These are phyloP conservation scores for Girardinichthys multiradiatus DNA, from an alignment of 2,113 vertebrate species.

Conservation along the genomic window DNA sequence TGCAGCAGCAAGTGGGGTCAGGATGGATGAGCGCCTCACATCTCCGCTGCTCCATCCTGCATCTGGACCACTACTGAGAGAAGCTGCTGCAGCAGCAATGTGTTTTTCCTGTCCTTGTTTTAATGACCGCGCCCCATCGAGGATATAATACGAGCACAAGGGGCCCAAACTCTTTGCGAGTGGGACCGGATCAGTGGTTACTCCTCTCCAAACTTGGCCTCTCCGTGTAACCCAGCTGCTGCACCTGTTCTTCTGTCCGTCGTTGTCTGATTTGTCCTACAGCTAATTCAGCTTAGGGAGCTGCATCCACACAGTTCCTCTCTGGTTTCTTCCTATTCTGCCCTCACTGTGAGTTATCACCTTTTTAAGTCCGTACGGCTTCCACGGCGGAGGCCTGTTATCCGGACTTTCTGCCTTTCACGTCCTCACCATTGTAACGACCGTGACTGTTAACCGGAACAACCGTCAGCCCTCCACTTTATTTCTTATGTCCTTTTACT, in stretches of 20 bases:
- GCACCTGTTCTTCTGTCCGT: conserved; percentile 19
- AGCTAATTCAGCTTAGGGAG: conserved; percentile 17
- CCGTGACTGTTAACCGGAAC: conserved; percentile 66
- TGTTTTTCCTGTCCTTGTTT: neutral
- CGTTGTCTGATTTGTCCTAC: neutral
- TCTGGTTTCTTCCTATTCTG: conserved; percentile 34
- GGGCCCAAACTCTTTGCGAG: neutral
- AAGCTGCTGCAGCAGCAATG: neutral
- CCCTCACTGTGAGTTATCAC: conserved; percentile 70
- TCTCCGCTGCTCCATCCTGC: too few species aligned
- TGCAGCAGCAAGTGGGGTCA: neutral
- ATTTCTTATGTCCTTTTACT: neutral
- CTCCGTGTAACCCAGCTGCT: neutral
- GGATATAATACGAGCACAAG: conserved; percentile 28
- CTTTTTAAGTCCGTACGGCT: conserved; percentile 51
- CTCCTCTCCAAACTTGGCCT: neutral
- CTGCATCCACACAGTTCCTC: conserved; percentile 1
- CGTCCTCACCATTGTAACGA: conserved; percentile 51
- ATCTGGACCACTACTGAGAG: neutral
- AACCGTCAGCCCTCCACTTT: neutral
- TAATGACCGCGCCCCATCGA: neutral
- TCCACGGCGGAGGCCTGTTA: conserved; percentile 36
- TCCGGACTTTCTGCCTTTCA: conserved; percentile 70
- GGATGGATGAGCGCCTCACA: too few species aligned
- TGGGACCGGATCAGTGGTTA: conserved; percentile 31